Conservation (phyloP, 2,888 invertebrate species). For the Melipona bicolor region DNA sequence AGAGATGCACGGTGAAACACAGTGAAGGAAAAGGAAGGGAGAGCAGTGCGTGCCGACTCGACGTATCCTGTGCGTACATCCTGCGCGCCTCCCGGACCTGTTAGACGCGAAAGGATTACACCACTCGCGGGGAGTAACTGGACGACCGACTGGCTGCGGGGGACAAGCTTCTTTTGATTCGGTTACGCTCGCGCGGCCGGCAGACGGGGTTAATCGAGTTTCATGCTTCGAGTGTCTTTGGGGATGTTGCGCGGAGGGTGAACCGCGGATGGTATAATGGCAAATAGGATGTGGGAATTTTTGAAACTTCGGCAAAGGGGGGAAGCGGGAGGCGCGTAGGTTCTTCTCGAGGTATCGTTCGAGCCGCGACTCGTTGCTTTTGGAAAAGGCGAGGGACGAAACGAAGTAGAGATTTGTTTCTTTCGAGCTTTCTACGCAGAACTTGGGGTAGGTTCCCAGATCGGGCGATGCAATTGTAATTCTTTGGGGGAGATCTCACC, state of each 20-base stretch:
- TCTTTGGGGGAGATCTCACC: too few species aligned
- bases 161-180: conserved; percentile 30
- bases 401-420: too few species aligned
- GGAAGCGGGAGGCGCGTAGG: too few species aligned
- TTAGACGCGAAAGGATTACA: conserved; percentile 55
- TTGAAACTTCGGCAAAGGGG: not conserved
- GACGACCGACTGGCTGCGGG: conserved; percentile 38
- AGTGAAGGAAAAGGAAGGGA: not conserved
- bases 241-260: conserved; percentile 8
- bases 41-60: conserved; percentile 16
- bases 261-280: not conserved
- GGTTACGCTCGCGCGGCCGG: conserved; percentile 8
- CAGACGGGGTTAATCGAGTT: conserved; percentile 37
- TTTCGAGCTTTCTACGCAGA: too few species aligned
- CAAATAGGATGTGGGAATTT: not conserved
- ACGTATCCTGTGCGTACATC: conserved; percentile 52
- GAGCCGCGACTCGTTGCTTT: too few species aligned
- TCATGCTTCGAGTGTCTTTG: conserved; percentile 24
- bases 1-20: not conserved
- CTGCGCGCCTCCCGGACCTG: conserved; percentile 51
- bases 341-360: too few species aligned
- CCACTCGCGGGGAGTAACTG: conserved; percentile 49
- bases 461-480: too few species aligned
- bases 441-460: too few species aligned
- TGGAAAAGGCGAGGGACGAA: too few species aligned